Evolutionary conservation across 2,113 vertebrate genomes (phyloP), one percentile per base, ranked within the genome.

Genomic region (Garra rufa): DNA sequence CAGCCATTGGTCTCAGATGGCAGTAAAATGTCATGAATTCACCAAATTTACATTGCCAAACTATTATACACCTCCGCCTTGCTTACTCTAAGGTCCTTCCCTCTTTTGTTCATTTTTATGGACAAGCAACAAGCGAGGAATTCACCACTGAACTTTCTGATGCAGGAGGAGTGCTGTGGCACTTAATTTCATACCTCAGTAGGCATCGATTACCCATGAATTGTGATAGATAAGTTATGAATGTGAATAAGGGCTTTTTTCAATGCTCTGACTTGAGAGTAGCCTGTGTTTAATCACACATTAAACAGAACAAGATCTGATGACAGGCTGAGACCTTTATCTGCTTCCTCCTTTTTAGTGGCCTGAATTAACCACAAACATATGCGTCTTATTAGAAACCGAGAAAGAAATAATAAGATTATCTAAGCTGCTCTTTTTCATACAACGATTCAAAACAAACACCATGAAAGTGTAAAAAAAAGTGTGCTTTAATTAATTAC

Each of bases 131-230:
- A 44, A 48, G 59, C 4, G 8, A 77, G 10, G 21, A 71, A 88
- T 92, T 91, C 92, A 87, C 88, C 87, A 88, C 89, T 87, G 87
- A 87, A 89, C 77, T 91, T 83, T 81, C 21, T 83, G 81, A 88
- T 87, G 85, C 88, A 84, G 81, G 85, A 41, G 21, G 9, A 91
- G 89, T 57, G 52, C 86, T 85, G 83, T 88, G 85, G 88, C 77
- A 91, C 84, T 92, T 93, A 85, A 94, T 93, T 94, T 94, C 93
- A 94, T 92, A 92, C 91, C 89, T 92, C 92, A 92, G 90, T 89
- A 89, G 90, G 83, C 91, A 93, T 94, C 88, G 92, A 94, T 94
- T 93, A 93, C 89, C 91, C 91, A 89, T 92, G 92, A 92, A 92
- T 92, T 91, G 88, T 92, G 86, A 91, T 91, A 93, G 90, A 93